A percentile compares a stretch with the other conserved stretches of the same genome.
Conservation (phyloP, 2,888 invertebrate species). For the Orchesellides sinensis region DNA sequence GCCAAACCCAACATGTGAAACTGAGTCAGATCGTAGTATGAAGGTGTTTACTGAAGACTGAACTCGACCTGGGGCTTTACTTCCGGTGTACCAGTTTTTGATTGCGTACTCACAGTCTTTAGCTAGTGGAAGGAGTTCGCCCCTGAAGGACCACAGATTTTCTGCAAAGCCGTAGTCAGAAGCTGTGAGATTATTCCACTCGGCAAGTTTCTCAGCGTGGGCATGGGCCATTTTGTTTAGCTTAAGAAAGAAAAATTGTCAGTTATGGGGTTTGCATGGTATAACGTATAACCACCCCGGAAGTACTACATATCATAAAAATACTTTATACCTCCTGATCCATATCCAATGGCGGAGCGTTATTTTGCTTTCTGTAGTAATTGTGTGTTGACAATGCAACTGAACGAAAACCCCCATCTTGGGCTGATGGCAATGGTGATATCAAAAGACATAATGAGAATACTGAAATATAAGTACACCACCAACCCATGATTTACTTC, state of each 20-base stretch:
- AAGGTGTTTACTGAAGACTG: constrained; percentile 47
- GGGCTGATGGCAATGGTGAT: neutral
- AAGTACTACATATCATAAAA: neutral
- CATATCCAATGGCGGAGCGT: constrained; percentile 42
- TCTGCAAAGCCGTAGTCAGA: constrained; percentile 57
- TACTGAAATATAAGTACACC: too few relatives aligned
- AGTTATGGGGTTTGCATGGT: too few relatives aligned
- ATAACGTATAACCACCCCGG: neutral
- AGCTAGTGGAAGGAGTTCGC: constrained; percentile 65
- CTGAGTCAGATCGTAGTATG: constrained; percentile 36
- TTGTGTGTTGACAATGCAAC: constrained; percentile 56
- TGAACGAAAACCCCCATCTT: constrained; percentile 55
- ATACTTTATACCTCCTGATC: constrained; percentile 52
- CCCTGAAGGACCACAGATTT: constrained; percentile 67
- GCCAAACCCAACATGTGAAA: constrained; percentile 61
- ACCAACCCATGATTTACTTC: too few relatives aligned
- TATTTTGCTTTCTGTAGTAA: constrained; percentile 35
- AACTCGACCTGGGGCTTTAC: constrained; percentile 57
- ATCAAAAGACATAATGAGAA: constrained; percentile 5
- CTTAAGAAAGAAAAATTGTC: constrained; percentile 34
- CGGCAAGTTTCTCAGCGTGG: constrained; percentile 67
- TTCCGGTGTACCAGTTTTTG: constrained; percentile 69
- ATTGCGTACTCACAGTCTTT: constrained; percentile 67
- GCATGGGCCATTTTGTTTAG: constrained; percentile 70
- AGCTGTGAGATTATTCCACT: constrained; percentile 30